Evolutionary conservation across 2,113 vertebrate genomes (phyloP).

Genomic region (Sapajus apella): DNA sequence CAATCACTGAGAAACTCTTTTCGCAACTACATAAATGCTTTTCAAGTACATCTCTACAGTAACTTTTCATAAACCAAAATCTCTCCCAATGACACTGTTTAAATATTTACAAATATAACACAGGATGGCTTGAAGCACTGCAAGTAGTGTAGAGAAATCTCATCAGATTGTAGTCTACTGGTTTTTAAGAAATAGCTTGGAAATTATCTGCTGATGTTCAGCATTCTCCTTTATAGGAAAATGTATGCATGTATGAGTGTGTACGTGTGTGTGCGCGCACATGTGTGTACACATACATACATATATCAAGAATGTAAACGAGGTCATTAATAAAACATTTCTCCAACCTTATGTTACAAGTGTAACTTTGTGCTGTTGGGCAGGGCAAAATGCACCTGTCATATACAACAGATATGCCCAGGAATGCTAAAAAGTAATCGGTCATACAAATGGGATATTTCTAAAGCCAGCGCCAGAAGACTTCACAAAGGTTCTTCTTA

Average conservation of each 20-base stretch:
- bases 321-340: not conserved
- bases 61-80: not conserved
- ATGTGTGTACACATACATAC: not conserved
- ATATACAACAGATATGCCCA: not conserved
- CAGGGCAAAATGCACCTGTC: not conserved
- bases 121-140: not conserved
- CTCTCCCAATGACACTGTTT: not conserved
- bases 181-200: constrained; percentile 13
- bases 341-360: not conserved
- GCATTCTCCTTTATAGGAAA: not conserved
- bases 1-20: not conserved
- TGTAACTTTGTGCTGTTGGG: not conserved
- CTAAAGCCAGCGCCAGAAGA: not conserved
- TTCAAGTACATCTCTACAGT: not conserved
- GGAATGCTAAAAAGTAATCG: not conserved
- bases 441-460: not conserved
- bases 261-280: not conserved
- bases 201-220: not conserved
- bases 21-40: not conserved
- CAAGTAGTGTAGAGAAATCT: not conserved
- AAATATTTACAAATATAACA: not conserved
- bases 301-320: not conserved
- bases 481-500: not conserved
- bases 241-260: not conserved
- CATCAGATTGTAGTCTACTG: not conserved